Evolutionary conservation across 1,140 invertebrate genomes (phyloP).

Genomic region (Procambarus clarkii): DNA sequence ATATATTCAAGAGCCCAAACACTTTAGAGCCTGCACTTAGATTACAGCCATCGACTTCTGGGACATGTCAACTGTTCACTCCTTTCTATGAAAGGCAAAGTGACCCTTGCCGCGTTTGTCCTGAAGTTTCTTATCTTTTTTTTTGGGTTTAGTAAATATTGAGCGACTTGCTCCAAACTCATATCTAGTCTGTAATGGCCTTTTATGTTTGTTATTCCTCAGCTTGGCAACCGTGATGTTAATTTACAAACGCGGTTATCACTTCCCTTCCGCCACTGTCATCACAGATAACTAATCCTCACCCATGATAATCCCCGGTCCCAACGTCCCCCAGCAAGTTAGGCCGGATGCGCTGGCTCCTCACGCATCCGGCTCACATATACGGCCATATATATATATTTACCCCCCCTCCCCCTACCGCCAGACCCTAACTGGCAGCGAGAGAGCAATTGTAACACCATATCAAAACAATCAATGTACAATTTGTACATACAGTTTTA

Average conservation of each 20-base stretch:
- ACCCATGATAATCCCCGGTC: background rate
- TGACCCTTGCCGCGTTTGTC: conserved; percentile 30
- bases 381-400: background rate
- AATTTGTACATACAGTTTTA: conserved; percentile 65
- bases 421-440: conserved; percentile 16
- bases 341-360: background rate
- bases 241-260: conserved; percentile 3
- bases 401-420: conserved; percentile 2
- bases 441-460: conserved; percentile 48
- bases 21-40: no score
- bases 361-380: conserved; percentile 10
- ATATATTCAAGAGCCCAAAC: no score
- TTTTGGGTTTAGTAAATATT: conserved; percentile 30
- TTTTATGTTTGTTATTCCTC: conserved; percentile 52
- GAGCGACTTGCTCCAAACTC: conserved; percentile 44
- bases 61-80: conserved; percentile 25
- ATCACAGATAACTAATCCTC: background rate
- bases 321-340: background rate
- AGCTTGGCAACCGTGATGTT: conserved; percentile 19
- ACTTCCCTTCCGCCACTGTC: conserved; percentile 21
- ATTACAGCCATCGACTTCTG: background rate
- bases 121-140: conserved; percentile 10
- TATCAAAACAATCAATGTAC: conserved; percentile 63
- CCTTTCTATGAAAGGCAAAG: conserved; percentile 64
- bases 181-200: conserved; percentile 45